phyloP scores from a whole-genome alignment of 1,140 invertebrate species.

The Amphibalanus amphitrite region DNA sequence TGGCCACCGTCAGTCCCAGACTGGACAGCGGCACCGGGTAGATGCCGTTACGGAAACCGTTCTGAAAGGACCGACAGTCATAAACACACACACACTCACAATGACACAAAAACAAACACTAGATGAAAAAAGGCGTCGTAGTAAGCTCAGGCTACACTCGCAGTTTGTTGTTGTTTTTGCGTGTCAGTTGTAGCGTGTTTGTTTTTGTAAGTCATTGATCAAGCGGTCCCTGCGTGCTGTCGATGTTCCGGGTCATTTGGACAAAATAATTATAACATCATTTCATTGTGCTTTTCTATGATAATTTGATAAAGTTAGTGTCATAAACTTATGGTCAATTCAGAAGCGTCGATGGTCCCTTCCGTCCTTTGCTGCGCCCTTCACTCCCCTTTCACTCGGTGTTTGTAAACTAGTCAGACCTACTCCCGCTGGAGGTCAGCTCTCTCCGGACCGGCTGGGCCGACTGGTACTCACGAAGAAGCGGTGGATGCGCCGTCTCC shows the following conservation, averaged over 20 bases:
- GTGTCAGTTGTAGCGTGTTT: constrained; percentile 19
- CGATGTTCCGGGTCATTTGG: too few relatives aligned
- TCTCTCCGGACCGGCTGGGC: neutral
- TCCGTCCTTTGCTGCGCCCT: neutral
- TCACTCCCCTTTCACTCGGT: neutral
- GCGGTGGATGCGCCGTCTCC: constrained; percentile 74
- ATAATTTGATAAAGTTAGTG: too few relatives aligned
- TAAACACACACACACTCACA: neutral
- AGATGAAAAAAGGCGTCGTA: too few relatives aligned
- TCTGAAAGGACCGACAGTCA: neutral
- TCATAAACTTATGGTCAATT: constrained; percentile 8
- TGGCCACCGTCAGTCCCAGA: neutral
- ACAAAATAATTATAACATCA: too few relatives aligned
- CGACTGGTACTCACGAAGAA: constrained; percentile 68
- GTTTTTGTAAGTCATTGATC: too few relatives aligned
- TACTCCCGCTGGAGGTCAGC: neutral
- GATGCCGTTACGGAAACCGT: neutral
- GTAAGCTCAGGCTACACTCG: too few relatives aligned
- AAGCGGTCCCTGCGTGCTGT: too few relatives aligned
- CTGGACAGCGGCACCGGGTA: neutral
- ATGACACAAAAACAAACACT: neutral
- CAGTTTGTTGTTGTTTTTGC: neutral
- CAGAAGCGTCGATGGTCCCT: constrained; percentile 12
- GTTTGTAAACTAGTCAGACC: constrained; percentile 6
- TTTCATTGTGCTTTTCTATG: too few relatives aligned